phyloP scores from a whole-genome alignment of 2,888 invertebrate species.

The Imbricaverruca yamaguchii region DNA sequence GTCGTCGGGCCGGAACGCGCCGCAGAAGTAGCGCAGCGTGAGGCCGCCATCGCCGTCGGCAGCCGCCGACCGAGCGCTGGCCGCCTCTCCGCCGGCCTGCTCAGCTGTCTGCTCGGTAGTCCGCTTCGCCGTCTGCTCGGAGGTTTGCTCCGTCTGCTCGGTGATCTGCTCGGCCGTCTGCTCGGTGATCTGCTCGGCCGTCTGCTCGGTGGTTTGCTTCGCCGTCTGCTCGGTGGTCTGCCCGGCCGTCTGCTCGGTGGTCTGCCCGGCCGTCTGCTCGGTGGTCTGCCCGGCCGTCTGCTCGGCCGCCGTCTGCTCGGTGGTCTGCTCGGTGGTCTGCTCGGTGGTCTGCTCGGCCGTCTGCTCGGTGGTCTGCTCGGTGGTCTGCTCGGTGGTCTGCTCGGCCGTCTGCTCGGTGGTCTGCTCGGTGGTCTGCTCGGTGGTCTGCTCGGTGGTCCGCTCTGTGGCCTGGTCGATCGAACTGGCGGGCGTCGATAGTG shows the following conservation, averaged over 20 bases:
- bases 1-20: neutral
- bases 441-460: too few species aligned
- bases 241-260: neutral
- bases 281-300: too few species aligned
- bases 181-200: neutral
- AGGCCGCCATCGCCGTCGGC: neutral
- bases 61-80: neutral
- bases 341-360: neutral
- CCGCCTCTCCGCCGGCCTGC: neutral
- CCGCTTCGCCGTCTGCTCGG: neutral
- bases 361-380: neutral
- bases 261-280: neutral
- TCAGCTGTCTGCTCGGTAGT: neutral
- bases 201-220: neutral
- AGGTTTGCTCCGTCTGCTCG: neutral
- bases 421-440: neutral
- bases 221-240: neutral
- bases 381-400: neutral
- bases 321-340: neutral
- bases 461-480: neutral
- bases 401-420: neutral
- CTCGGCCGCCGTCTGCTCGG: neutral
- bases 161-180: neutral
- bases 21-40: constrained; percentile 14
- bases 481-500: neutral